Evolutionary conservation across 1,140 invertebrate genomes (phyloP), one percentile per base, ranked within the genome.

Genomic region (Lasaia peninsularis): DNA sequence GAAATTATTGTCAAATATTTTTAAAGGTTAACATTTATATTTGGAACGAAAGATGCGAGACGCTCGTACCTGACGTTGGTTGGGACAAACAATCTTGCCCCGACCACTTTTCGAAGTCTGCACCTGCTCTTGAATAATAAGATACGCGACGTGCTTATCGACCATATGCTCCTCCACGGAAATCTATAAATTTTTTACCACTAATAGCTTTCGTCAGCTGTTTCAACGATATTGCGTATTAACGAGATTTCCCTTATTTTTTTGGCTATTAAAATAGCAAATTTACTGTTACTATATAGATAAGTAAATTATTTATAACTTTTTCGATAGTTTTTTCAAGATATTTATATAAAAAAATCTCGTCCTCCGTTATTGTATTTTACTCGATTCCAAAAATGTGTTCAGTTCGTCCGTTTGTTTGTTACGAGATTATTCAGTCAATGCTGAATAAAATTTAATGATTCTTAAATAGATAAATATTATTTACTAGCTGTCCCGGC

Each of bases 51-150:
- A 28, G 24, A 28, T 4, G 8, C 24, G 24, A 28, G 40, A 11
- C 8, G 51, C 56, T 67, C 24, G 59, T 65, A 81, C 80, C 78
- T 80, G 80, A 63, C 52, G 44, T 52, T 28, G 53, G 58, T 53
- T 49, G 65, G 58, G 69, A 64, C 56, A 78, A 80, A 77, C 63
- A 52, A 60, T 60, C 57, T 60, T 11, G 67, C 56, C 55, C 58
- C 44, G 54, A 69, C 70, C 62, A 67, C 73, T 69, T 71, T 71
- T 73, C 65, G 63, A 63, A 62, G 67, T 74, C 74, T 76, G 73
- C 81, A 85, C 81, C 81, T 85, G 81, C 71, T 61, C 56, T 52
- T 54, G 53, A 35, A 37, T 58, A 75, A 63, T 56, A 61, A 59
- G 57, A 52, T 21, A 18, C 32, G 28, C 58, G 28, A 9, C n/a